Percentiles rank a stretch among this genome's conserved stretches.
phyloP scores from a whole-genome alignment of 2,797 vertebrate genomes.

The Anguilla obscura region DNA sequence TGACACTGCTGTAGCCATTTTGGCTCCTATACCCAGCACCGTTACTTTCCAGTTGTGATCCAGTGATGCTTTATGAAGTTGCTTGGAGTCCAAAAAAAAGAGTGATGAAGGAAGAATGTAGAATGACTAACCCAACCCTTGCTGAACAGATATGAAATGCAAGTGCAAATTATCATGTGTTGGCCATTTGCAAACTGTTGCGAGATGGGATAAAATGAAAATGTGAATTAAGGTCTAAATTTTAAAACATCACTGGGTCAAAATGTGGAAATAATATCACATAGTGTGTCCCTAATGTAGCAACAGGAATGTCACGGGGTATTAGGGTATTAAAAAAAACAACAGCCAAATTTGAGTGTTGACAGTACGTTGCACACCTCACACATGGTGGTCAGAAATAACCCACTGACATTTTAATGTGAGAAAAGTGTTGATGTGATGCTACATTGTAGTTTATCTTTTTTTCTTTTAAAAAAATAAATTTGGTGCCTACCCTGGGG shows the following conservation, averaged over 20 bases:
- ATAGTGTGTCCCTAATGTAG: constrained; percentile 21
- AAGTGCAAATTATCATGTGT: neutral
- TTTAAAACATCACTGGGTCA: neutral
- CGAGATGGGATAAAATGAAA: neutral
- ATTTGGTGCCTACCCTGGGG: neutral
- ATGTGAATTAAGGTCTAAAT: neutral
- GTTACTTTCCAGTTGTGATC: constrained; percentile 6
- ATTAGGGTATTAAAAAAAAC: constrained; percentile 30
- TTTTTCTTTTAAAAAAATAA: neutral
- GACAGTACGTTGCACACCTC: neutral
- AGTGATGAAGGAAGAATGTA: neutral
- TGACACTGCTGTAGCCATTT: neutral
- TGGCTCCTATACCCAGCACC: neutral
- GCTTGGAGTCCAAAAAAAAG: neutral
- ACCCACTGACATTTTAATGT: neutral
- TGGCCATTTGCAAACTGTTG: neutral
- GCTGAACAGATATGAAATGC: neutral
- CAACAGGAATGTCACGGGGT: neutral
- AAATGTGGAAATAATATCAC: neutral
- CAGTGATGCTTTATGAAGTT: neutral
- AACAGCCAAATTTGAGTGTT: neutral
- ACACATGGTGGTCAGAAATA: neutral
- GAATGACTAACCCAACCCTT: neutral
- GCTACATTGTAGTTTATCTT: constrained; percentile 24
- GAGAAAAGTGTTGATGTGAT: constrained; percentile 24